Evolutionary conservation across 2,888 invertebrate species (phyloP), one percentile per base, ranked within the genome.

Genomic region (Temnothorax ravouxi): DNA sequence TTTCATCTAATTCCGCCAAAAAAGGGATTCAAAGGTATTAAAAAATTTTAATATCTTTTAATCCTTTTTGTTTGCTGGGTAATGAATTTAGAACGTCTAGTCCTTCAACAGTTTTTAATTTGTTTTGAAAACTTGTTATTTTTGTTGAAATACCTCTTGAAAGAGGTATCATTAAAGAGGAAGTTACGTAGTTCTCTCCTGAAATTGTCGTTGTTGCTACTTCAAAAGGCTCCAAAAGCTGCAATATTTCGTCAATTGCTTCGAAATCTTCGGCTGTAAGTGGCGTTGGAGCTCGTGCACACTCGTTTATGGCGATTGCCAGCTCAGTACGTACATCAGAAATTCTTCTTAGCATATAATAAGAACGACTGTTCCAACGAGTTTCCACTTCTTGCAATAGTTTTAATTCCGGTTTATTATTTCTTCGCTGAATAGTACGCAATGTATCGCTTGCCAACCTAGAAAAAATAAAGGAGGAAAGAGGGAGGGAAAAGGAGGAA

Each of bases 241-340:
- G n/a, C 52, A 54, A 54, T 54, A n/a, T n/a, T 54, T 54, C n/a
- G n/a, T 21, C 52, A 54, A 54, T 54, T 54, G 21, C 52, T 54
- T 54, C n/a, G n/a, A 54, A 54, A 9, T 54, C 52, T 54, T 54
- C 52, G 9, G 21, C n/a, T 54, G 9, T 54, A 54, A 54, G 52
- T 54, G 9, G 0, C 9, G n/a, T 8, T 54, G 52, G 52, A 54
- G n/a, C n/a, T 1, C 9, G n/a, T 54, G 52, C n/a, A 54, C 52
- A 54, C n/a, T 54, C n/a, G 9, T 54, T 54, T 54, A 54, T n/a
- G n/a, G n/a, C 52, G n/a, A 54, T 54, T 54, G 52, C 52, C 52
- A 54, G n/a, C n/a, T 54, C 9, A 54, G 21, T 21, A 54, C 18
- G 52, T 54, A 54, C 52, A 9, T 54, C 3, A 9, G 18, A 54